Evolutionary conservation across 2,888 invertebrate genomes (phyloP).

Genomic region (Tetramorium bicarinatum): DNA sequence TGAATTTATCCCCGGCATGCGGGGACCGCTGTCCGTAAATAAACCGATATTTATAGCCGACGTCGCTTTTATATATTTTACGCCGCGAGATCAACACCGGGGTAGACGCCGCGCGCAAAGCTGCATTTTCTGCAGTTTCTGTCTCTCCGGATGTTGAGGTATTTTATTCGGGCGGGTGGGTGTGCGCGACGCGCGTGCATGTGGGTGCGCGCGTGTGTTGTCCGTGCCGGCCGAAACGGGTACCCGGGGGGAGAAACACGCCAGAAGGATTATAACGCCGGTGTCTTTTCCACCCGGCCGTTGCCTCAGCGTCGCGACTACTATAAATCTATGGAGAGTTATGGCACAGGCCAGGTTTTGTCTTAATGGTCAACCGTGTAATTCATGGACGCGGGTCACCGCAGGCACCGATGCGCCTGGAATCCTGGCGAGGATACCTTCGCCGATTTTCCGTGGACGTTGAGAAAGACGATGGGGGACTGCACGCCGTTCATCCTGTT

Average conservation of each 20-base stretch:
- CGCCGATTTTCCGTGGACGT: conserved; percentile 49
- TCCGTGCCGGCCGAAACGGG: conserved; percentile 43
- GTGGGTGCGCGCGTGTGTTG: conserved; percentile 4
- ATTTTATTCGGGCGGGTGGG: conserved; percentile 54
- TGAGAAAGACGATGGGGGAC: conserved; percentile 43
- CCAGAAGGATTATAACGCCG: conserved; percentile 74
- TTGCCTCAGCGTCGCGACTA: conserved; percentile 72
- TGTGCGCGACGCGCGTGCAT: conserved; percentile 29
- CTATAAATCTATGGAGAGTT: conserved; percentile 85
- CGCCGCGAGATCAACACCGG: conserved; percentile 51
- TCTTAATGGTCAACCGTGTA: conserved; percentile 84
- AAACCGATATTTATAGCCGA: conserved; percentile 84
- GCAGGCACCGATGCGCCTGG: conserved; percentile 66
- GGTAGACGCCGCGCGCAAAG: conserved; percentile 53
- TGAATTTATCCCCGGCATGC: conserved; percentile 82
- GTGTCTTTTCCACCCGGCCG: conserved; percentile 62
- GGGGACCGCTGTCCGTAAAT: conserved; percentile 81
- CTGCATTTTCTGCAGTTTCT: conserved; percentile 71
- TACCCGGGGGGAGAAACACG: conserved; percentile 38
- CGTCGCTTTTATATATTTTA: conserved; percentile 70
- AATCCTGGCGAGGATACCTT: conserved; percentile 59
- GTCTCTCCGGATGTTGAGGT: conserved; percentile 68
- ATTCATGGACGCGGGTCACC: conserved; percentile 77
- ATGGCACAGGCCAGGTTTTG: conserved; percentile 83
- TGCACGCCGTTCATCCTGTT: neutral